Evolutionary conservation across 2,113 vertebrate species (phyloP).

Genomic region (Scomber japonicus): DNA sequence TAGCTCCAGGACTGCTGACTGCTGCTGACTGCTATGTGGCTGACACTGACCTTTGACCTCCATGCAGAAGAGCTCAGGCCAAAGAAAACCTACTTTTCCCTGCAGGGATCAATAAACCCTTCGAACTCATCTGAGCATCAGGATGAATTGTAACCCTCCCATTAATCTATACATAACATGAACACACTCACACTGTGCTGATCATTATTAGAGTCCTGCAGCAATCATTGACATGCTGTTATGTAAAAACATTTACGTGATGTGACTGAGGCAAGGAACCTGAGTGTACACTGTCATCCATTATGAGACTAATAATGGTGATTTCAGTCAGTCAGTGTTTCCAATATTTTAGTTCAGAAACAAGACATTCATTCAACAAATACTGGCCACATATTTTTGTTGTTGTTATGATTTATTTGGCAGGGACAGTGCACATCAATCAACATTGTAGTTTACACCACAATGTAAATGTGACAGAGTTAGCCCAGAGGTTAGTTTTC

Average conservation of each 20-base stretch:
- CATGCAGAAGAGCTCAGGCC: neutral
- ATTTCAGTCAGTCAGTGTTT: no score
- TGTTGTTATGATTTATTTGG: no score
- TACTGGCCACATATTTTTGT: no score
- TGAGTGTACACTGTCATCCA: neutral
- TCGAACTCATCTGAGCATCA: neutral
- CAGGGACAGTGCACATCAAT: no score
- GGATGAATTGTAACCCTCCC: constrained; percentile 7
- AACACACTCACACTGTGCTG: constrained; percentile 1
- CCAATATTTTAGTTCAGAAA: no score
- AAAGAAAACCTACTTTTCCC: neutral
- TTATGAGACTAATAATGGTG: no score
- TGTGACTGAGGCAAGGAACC: neutral
- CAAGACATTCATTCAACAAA: no score
- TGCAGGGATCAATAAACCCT: constrained; percentile 26
- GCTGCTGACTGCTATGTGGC: neutral
- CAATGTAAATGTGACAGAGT: no score
- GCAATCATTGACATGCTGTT: constrained; percentile 2
- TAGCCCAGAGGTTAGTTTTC: no score
- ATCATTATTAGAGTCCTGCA: constrained; percentile 27
- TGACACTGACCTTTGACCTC: constrained; percentile 29
- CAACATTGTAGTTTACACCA: no score
- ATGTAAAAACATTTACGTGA: constrained; percentile 20
- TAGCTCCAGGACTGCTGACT: neutral
- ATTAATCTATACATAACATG: constrained; percentile 15